A percentile compares a stretch with the other conserved stretches of the same genome.
phyloP scores from a whole-genome alignment of 2,113 vertebrate genomes.

The Vicugna pacos region DNA sequence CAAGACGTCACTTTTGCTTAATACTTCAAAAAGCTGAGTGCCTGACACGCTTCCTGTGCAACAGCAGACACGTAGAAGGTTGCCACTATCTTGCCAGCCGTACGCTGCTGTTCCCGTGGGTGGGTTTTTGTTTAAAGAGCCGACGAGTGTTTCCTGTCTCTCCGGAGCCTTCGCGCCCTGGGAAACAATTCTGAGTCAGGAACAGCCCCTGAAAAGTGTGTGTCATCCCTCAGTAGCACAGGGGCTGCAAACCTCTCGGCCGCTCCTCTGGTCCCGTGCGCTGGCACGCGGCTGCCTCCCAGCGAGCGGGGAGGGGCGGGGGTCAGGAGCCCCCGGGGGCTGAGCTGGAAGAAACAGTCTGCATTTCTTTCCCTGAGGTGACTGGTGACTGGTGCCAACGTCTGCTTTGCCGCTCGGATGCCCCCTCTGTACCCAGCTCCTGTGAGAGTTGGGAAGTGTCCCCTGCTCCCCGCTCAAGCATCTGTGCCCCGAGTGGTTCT shows the following conservation, averaged over 20 bases:
- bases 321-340: accelerated
- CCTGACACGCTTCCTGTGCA: background rate
- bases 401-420: accelerated
- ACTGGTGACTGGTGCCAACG: accelerated
- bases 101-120: accelerated
- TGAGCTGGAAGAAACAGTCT: background rate
- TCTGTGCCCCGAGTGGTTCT: background rate
- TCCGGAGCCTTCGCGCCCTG: accelerated
- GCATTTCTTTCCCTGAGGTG: too few species aligned
- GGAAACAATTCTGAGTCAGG: accelerated
- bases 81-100: accelerated
- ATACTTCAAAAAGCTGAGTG: background rate
- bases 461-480: background rate
- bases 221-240: accelerated
- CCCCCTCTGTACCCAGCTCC: background rate
- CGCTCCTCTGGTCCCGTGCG: background rate
- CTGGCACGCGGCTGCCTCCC: accelerated
- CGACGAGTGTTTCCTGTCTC: background rate
- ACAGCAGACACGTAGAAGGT: too few species aligned
- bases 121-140: background rate
- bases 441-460: background rate
- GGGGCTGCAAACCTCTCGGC: accelerated
- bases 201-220: accelerated
- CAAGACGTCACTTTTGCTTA: background rate
- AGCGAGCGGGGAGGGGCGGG: accelerated